Evolutionary conservation across 1,140 invertebrate species (phyloP), one percentile per base, ranked within the genome.

Genomic region (Oedothorax gibbosus): DNA sequence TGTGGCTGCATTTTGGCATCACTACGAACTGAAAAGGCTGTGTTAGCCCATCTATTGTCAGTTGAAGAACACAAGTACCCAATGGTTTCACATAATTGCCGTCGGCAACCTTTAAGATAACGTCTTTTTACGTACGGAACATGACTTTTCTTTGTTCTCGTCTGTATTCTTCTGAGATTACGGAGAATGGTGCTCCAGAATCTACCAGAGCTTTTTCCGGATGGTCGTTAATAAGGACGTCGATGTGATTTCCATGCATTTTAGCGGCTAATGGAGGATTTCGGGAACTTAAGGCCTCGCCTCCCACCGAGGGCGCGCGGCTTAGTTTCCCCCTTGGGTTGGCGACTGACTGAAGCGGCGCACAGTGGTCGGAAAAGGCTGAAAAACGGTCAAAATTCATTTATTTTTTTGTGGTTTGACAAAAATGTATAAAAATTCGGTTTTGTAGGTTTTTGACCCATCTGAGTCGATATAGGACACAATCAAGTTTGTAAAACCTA

Each of bases 221-320:
- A 21, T 69, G 20, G 66, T 21, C 20, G 66, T 69, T 35, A 15
- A 69, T 7, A 10, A 69, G n/a, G 18, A 69, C 35, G n/a, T 69
- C 66, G 66, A 69, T 20, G 66, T 35, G 66, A 49, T 69, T 69
- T 20, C 66, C 66, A 5, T 69, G 35, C 66, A 69, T 11, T 69
- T 69, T 69, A 35, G 35, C 66, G 66, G 35, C 66, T 9, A 69
- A 69, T 69, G 66, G 66, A 69, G 66, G 49, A 50, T 51, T 69
- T 49, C 21, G 0, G 15, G n/a, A 69, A 69, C 9, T 69, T 20
- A 49, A 2, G 14, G 21, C 18, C 2, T 20, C 21, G 15, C n/a
- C 0, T 35, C 18, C 14, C 66, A 7, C 7, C n/a, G n/a, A n/a
- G n/a, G n/a, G n/a, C n/a, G n/a, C n/a, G 50, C 18, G 4, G 14